A percentile compares a stretch with the other conserved stretches of the same genome.
These are phyloP conservation scores for Oryzias dopingdopingensis DNA, from an alignment of 2,797 vertebrate genomes.

Conservation along the genomic window DNA sequence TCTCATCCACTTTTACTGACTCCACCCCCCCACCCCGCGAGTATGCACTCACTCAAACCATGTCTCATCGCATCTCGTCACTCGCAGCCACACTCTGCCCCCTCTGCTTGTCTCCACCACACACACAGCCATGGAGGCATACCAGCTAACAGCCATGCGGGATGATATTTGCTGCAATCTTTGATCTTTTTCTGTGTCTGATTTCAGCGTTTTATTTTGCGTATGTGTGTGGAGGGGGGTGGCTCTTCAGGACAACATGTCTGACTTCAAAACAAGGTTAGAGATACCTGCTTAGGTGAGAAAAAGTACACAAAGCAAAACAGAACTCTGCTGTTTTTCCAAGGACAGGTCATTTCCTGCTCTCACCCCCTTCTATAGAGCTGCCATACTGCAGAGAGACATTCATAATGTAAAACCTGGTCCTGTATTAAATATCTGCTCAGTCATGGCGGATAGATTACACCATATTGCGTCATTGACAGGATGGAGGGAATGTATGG, in stretches of 20 bases:
- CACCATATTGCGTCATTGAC: constrained; percentile 63
- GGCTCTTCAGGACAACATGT: background rate
- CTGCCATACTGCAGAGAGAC: constrained; percentile 44
- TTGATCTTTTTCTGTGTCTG: constrained; percentile 13
- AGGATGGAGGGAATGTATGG: constrained; percentile 18
- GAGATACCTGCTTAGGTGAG: background rate
- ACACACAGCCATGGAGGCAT: constrained; percentile 16
- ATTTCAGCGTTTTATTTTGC: background rate
- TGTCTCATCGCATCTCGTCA: constrained; percentile 74
- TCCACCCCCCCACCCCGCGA: constrained; percentile 48
- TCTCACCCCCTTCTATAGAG: constrained; percentile 44
- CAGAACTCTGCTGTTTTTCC: constrained; percentile 18
- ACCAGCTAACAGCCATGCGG: constrained; percentile 40
- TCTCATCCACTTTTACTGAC: constrained; percentile 57
- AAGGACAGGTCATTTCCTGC: constrained; percentile 56
- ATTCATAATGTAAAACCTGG: constrained; percentile 71
- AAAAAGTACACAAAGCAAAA: constrained; percentile 9
- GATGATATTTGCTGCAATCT: constrained; percentile 31
- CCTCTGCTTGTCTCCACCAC: constrained; percentile 50
- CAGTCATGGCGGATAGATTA: constrained; percentile 49
- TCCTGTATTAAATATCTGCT: constrained; percentile 73
- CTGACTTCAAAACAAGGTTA: constrained; percentile 16
- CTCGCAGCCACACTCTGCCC: constrained; percentile 64
- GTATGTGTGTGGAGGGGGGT: background rate
- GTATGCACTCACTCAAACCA: constrained; percentile 71